These are phyloP conservation scores for Aphidius ervi DNA, from an alignment of 1,140 invertebrate species.

Conservation along the genomic window DNA sequence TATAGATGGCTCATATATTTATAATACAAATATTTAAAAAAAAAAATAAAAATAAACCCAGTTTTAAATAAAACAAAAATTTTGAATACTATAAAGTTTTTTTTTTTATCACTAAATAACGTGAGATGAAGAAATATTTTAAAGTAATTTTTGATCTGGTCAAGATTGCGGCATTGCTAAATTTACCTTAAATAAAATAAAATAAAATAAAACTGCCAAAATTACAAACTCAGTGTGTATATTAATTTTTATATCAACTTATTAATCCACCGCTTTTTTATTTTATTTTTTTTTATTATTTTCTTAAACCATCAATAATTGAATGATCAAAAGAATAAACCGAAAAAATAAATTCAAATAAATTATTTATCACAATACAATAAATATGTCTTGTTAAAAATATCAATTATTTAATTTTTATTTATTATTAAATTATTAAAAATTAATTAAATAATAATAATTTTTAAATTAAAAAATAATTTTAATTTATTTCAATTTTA, in stretches of 20 bases:
- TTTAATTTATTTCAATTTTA: background rate
- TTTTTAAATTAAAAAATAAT: background rate
- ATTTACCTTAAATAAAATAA: conserved; percentile 5
- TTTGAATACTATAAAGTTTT: too few relatives aligned
- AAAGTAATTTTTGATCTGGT: conserved; percentile 12
- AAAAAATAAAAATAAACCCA: too few relatives aligned
- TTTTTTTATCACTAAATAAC: too few relatives aligned
- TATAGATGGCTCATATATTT: too few relatives aligned
- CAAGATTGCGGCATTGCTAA: conserved; percentile 12
- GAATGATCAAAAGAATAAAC: conserved; percentile 25
- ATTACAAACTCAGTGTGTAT: too few relatives aligned
- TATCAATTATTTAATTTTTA: background rate
- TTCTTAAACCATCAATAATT: conserved; percentile 14
- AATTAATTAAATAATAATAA: conserved; percentile 1
- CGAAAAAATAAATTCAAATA: background rate
- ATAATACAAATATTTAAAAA: too few relatives aligned
- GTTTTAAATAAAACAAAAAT: too few relatives aligned
- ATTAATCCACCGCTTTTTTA: conserved; percentile 21
- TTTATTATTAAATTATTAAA: conserved; percentile 1
- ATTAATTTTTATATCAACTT: conserved; percentile 25
- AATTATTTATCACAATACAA: conserved; percentile 15
- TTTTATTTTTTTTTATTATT: conserved; percentile 10
- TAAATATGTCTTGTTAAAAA: conserved; percentile 26
- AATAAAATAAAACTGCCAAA: conserved; percentile 14
- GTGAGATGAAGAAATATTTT: conserved; percentile 10